These are phyloP conservation scores for Diplodus puntazzo DNA, from an alignment of 2,797 vertebrate species.

Conservation along the genomic window DNA sequence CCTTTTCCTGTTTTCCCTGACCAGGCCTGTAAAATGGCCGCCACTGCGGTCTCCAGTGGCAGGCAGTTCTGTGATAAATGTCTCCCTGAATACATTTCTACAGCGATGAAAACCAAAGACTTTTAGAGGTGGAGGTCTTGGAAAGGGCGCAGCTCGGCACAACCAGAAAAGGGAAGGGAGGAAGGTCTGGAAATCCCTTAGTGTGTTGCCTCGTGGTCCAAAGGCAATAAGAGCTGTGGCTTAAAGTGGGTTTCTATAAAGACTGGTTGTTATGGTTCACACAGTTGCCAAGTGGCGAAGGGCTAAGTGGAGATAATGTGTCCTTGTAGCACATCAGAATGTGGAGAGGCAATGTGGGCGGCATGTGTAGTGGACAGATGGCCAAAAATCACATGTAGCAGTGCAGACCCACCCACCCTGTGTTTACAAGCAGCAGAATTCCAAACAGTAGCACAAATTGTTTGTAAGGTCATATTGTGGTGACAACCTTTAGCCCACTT, in stretches of 20 bases:
- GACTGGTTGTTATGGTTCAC: constrained; percentile 70
- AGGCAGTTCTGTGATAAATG: constrained; percentile 70
- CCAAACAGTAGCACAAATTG: constrained; percentile 45
- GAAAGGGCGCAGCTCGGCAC: constrained; percentile 44
- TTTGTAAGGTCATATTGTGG: constrained; percentile 33
- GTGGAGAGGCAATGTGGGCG: constrained; percentile 64
- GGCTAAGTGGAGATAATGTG: constrained; percentile 75
- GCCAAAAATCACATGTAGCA: constrained; percentile 59
- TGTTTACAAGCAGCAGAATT: constrained; percentile 44
- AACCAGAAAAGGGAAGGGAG: constrained; percentile 40
- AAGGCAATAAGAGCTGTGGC: constrained; percentile 68
- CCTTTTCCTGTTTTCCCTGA: constrained; percentile 72
- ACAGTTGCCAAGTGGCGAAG: constrained; percentile 74
- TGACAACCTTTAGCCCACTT: constrained; percentile 19
- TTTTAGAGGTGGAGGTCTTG: constrained; percentile 62
- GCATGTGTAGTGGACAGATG: constrained; percentile 59
- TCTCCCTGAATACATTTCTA: constrained; percentile 77
- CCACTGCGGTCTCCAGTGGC: constrained; percentile 61
- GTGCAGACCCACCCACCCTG: constrained; percentile 30
- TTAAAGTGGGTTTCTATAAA: constrained; percentile 68
- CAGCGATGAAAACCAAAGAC: constrained; percentile 64
- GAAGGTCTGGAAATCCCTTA: constrained; percentile 61
- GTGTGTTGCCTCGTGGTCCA: constrained; percentile 68
- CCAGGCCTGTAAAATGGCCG: constrained; percentile 67
- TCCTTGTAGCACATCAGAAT: constrained; percentile 72